Conservation (phyloP, 2,888 invertebrate species). For the Caenorhabditis sp. region DNA sequence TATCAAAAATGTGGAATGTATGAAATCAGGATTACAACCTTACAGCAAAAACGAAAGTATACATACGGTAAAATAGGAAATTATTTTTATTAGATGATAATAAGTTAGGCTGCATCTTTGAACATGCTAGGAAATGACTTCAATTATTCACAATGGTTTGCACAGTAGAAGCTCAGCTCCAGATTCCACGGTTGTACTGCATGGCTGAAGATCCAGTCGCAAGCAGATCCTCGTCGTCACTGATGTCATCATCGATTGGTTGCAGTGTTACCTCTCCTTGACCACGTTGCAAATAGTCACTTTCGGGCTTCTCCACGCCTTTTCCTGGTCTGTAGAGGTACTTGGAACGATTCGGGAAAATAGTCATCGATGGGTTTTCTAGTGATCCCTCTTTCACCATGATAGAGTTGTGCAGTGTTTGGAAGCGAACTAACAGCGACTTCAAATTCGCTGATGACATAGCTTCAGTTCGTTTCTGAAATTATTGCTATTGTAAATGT, state of each 20-base stretch:
- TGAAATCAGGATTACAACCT: neutral
- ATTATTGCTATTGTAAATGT: neutral
- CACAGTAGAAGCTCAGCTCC: conserved; percentile 40
- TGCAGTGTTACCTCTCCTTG: conserved; percentile 49
- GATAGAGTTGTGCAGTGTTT: conserved; percentile 50
- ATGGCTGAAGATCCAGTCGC: neutral
- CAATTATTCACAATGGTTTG: too few species aligned
- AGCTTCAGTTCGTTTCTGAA: conserved; percentile 48
- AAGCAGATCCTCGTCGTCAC: conserved; percentile 62
- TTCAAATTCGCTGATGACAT: conserved; percentile 41
- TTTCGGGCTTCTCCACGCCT: conserved; percentile 50
- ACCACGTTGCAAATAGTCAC: conserved; percentile 19
- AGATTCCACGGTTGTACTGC: conserved; percentile 49
- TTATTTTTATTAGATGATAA: neutral
- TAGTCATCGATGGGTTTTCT: conserved; percentile 9
- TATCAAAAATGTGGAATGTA: neutral
- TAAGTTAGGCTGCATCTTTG: neutral
- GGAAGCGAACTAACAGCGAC: conserved; percentile 46
- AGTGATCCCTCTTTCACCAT: conserved; percentile 27
- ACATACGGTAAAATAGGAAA: neutral
- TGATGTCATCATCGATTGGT: conserved; percentile 65
- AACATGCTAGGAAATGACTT: neutral
- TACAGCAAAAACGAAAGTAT: neutral
- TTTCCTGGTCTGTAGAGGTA: conserved; percentile 57
- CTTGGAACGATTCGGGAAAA: conserved; percentile 54